phyloP scores from a whole-genome alignment of 2,113 vertebrate genomes.

The Gobiocypris rarus region DNA sequence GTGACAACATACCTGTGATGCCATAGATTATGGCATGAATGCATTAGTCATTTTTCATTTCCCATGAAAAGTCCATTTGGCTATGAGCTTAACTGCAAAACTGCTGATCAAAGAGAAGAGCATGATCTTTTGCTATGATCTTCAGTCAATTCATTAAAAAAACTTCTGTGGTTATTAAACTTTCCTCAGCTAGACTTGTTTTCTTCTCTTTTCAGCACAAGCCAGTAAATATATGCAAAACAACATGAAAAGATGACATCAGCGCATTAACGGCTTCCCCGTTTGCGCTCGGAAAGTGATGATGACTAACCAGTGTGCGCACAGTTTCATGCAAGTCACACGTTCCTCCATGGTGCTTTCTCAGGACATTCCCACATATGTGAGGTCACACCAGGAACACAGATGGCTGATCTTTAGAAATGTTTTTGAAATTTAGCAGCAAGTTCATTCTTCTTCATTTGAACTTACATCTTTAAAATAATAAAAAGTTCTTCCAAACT shows the following conservation, averaged over 20 bases:
- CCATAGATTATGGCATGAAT: neutral
- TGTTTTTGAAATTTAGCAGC: neutral
- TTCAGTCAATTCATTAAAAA: neutral
- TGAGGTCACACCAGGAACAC: slow-evolving; percentile 49
- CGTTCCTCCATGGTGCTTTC: slow-evolving; percentile 26
- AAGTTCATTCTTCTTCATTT: slow-evolving; percentile 3
- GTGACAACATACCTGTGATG: neutral
- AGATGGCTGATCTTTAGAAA: slow-evolving; percentile 56
- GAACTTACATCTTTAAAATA: neutral
- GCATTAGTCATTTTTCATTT: neutral
- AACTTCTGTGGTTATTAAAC: neutral
- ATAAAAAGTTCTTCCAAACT: neutral
- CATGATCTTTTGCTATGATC: neutral
- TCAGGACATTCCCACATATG: slow-evolving; percentile 54
- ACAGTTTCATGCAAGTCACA: slow-evolving; percentile 51
- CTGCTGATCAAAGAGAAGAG: neutral
- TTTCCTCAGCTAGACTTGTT: slow-evolving; percentile 8
- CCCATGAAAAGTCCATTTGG: no score
- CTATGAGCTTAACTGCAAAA: slow-evolving; percentile 2
- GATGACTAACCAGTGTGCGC: slow-evolving; percentile 44
- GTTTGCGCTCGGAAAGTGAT: neutral
- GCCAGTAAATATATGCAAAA: slow-evolving; percentile 17
- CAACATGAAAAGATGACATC: slow-evolving; percentile 34
- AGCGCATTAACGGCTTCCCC: slow-evolving; percentile 44
- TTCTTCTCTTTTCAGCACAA: slow-evolving; percentile 3